phyloP scores from a whole-genome alignment of 2,113 vertebrate species.

The Catharus fuscescens region DNA sequence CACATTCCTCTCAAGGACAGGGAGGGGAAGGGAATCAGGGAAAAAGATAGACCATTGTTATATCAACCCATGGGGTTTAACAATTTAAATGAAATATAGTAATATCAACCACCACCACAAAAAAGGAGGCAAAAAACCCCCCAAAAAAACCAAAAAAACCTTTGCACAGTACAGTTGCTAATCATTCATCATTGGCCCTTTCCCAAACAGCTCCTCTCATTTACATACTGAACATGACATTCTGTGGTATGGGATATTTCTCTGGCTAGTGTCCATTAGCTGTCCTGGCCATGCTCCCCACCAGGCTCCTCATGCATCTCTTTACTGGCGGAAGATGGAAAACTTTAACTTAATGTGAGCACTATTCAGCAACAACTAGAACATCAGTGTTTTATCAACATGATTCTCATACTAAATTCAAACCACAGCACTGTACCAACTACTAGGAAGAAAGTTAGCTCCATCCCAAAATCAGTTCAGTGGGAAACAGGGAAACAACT shows the following conservation, averaged over 20 bases:
- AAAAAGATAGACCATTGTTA: neutral
- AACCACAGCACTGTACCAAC: neutral
- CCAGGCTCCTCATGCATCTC: neutral
- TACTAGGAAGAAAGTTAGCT: neutral
- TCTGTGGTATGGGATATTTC: neutral
- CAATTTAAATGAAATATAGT: neutral
- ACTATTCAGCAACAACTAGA: neutral
- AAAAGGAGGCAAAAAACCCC: neutral
- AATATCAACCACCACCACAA: neutral
- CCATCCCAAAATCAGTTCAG: neutral
- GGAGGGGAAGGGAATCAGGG: neutral
- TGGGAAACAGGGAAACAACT: neutral
- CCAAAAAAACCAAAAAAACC: neutral
- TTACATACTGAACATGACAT: neutral
- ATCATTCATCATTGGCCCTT: neutral
- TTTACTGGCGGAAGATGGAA: neutral
- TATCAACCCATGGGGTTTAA: neutral
- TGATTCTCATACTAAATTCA: neutral
- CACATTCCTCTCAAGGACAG: neutral
- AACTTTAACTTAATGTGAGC: neutral
- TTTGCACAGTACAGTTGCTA: neutral
- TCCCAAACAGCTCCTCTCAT: neutral
- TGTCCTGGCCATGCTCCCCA: neutral
- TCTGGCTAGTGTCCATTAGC: neutral
- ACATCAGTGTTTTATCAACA: neutral